Base-by-base conservation (phyloP, 2,888 invertebrate species). In the Buathra laborator region DNA sequence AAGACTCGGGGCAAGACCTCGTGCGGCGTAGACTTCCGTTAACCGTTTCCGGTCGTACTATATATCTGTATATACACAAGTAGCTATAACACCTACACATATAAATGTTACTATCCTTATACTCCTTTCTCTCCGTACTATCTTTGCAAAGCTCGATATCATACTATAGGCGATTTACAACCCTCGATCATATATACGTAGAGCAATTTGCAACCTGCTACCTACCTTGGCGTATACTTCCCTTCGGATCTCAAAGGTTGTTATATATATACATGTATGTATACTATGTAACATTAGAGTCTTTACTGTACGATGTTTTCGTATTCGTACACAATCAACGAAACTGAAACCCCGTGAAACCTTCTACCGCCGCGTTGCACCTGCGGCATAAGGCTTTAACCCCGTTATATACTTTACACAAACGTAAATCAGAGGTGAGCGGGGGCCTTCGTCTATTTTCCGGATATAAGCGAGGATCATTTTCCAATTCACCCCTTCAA, bases 401-500 rank as follows among this genome's bases (percentile, higher is more conserved):
- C 5, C 16, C 53, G 53, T n/a, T 24, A 14, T 59, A 24, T 59
- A 32, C 59, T 76, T 10, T 66, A 46, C 32, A 76, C 48, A 77
- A 53, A 59, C 62, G 67, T 81, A 76, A 81, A 85, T 79, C 79
- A 66, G 66, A 7, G 37, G 37, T 9, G 37, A 37, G 37, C 37
- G 51, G 37, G 53, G 59, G 12, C 14, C 32, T 19, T 44, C 44
- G 68, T 51, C 85, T 81, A 86, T 86, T 87, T 87, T 85, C 76
- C 85, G 85, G 70, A 79, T 75, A 72, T 79, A 86, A 84, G 67
- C 71, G 85, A 83, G 81, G 83, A 84, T 88, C 85, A 84, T 88
- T 89, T 88, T 86, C 86, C 87, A 86, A 84, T 87, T 85, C 77
- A 83, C n/a, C 67, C 76, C 71, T 64, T 70, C 44, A 56, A 37